Base-by-base conservation (phyloP, 92 coral and sea anemone species). In the Plumapathes pennacea region DNA sequence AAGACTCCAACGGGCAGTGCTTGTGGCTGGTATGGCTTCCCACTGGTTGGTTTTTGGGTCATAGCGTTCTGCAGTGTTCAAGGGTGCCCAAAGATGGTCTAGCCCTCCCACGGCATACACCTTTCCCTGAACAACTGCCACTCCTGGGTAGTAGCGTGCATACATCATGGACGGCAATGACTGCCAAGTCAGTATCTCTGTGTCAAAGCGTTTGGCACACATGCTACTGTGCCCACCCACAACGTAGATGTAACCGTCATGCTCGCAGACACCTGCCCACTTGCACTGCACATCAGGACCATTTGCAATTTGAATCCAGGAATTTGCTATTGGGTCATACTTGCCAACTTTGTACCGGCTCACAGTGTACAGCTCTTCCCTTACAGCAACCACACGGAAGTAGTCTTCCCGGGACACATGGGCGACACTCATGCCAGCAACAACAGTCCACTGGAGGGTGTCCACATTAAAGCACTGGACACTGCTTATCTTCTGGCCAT, bases 241-340 rank as follows among this genome's bases (percentile, higher is more conserved):
- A 36, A 89, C 99, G 53, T 94, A 94, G 46, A 94, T 89, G 66
- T 46, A 86, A 7, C 96, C 99, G 43, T 81, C 85, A 40, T 78
- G 78, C 50, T 94, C 94, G 23, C 99, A 94, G 5, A 94, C 95
- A 19, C 99, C 99, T 1, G 99, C 99, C 99, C 99, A 94, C 48
- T 94, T 94, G 67, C 96, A 94, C 62, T 94, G 99, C 4, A 94
- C 91, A 62, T 89, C 99, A 8, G 99, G 99, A n/a, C 99, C 99
- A 46, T 69, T 69, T 21, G 99, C 90, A 14, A 86, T 83, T 42
- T 89, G 96, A 17, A 81, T 77, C 99, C 99, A 94, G 38, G 92
- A 77, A 51, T 94, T 89, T 19, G 89, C 74, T 15, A 94, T 89
- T 25, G 99, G 99, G 49, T 94, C 96, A 67, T 89, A 94, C 75